These are phyloP conservation scores for Protobothrops flavoviridis DNA, from an alignment of 2,113 vertebrate genomes.

Conservation along the genomic window DNA sequence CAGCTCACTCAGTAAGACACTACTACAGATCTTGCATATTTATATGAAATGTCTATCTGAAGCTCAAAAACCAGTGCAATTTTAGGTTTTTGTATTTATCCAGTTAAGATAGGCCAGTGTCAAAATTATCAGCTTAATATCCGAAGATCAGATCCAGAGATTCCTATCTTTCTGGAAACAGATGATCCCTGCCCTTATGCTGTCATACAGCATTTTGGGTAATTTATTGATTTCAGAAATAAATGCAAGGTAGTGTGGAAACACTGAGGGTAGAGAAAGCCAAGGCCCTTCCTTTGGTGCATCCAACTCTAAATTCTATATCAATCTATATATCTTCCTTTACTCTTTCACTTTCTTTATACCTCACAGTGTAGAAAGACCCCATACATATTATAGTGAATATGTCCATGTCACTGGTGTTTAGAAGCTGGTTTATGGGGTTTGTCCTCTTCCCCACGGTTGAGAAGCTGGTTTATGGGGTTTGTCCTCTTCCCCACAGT, in stretches of 20 bases:
- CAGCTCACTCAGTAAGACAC: background rate
- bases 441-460: background rate
- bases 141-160: background rate
- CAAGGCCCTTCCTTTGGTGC: background rate
- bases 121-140: background rate
- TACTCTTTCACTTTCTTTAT: background rate
- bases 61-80: background rate
- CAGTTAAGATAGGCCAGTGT: background rate
- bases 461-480: background rate
- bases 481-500: background rate
- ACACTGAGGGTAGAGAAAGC: background rate
- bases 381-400: background rate
- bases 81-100: background rate
- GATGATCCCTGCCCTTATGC: background rate
- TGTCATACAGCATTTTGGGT: background rate
- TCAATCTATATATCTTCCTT: background rate
- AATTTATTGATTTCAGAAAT: background rate
- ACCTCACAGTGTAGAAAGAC: background rate
- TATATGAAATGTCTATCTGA: background rate
- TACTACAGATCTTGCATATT: background rate
- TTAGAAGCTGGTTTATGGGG: background rate
- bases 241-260: background rate
- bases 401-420: background rate
- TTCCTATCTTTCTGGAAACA: background rate
- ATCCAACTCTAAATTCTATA: background rate